Evolutionary conservation across 2,113 vertebrate species (phyloP).

Genomic region (cattle (Bos taurus)): DNA sequence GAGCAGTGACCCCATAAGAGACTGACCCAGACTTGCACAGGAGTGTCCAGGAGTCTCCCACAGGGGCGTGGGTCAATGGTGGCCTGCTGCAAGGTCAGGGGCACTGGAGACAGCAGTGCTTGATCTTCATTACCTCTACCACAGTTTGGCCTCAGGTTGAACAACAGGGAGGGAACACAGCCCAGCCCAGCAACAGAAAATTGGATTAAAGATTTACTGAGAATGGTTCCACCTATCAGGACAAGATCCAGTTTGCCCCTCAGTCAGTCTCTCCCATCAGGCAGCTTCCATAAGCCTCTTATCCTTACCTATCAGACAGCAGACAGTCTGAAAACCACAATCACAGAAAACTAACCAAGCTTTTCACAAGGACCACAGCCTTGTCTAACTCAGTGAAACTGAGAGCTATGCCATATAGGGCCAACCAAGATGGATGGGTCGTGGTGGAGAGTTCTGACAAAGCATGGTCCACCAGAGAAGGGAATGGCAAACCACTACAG

Average conservation of each 20-base stretch:
- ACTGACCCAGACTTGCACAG: background rate
- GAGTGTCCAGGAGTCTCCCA: background rate
- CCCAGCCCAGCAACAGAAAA: background rate
- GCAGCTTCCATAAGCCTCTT: background rate
- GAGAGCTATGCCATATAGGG: background rate
- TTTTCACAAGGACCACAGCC: background rate
- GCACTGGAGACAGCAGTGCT: background rate
- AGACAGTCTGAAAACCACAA: background rate
- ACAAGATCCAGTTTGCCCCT: background rate
- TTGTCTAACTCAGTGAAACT: background rate
- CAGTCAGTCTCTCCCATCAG: background rate
- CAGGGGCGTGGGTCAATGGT: rapidly evolving
- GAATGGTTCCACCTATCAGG: background rate
- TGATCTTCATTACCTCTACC: background rate
- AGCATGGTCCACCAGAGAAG: background rate
- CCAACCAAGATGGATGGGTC: background rate
- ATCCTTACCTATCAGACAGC: background rate
- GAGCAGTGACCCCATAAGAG: background rate
- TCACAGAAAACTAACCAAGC: background rate
- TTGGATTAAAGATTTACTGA: background rate
- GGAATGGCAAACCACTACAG: background rate
- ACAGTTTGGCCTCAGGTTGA: background rate
- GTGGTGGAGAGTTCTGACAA: background rate
- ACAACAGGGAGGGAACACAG: background rate
- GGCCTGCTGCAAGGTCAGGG: background rate